phyloP scores from a whole-genome alignment of 2,797 vertebrate species.

The Hozukius guyotensis region DNA sequence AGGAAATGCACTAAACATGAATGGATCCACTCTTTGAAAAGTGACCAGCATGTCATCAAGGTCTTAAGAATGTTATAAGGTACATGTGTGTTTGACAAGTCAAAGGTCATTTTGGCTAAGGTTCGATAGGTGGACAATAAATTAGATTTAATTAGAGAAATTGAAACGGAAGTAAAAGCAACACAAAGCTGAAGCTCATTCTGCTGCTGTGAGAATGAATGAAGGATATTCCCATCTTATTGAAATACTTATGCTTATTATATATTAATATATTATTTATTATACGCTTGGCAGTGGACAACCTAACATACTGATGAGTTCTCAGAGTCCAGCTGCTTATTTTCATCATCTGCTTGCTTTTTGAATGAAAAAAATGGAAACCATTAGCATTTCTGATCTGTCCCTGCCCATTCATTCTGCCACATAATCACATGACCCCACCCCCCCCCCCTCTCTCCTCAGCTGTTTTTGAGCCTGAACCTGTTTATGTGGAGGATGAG shows the following conservation, averaged over 20 bases:
- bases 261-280: no score
- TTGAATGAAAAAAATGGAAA: neutral
- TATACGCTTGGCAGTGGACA: neutral
- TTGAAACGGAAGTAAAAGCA: no score
- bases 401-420: no score
- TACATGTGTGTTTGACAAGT: neutral
- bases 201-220: neutral
- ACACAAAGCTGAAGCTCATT: neutral
- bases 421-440: no score
- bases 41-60: neutral
- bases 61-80: neutral
- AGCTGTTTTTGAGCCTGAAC: constrained; percentile 65
- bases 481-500: constrained; percentile 68
- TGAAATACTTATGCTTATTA: neutral
- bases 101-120: neutral
- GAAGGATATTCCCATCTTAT: neutral
- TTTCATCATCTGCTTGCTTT: neutral
- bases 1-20: neutral
- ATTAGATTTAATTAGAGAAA: neutral
- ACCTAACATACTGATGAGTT: neutral
- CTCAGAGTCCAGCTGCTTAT: neutral
- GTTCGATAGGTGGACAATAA: neutral
- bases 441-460: neutral
- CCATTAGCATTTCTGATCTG: neutral
- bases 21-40: neutral